A percentile compares a stretch with the other conserved stretches of the same genome.
These are phyloP conservation scores for Sorex fumeus DNA, from an alignment of 2,113 vertebrate species.

Conservation along the genomic window DNA sequence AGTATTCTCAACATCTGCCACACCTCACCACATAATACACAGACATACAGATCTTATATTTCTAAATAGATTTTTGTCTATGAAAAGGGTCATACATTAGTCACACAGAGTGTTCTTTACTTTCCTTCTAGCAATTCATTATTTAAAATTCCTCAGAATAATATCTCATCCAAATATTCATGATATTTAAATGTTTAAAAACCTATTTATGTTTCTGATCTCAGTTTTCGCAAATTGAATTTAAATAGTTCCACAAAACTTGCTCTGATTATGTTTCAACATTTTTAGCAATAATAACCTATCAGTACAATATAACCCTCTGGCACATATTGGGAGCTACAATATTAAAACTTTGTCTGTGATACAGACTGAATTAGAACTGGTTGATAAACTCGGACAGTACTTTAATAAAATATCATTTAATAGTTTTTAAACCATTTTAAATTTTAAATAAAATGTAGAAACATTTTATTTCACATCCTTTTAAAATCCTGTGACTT, in stretches of 20 bases:
- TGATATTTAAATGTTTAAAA: background rate
- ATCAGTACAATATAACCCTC: slow-evolving; percentile 47
- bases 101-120: background rate
- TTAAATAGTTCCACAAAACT: background rate
- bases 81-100: slow-evolving; percentile 41
- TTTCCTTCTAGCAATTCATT: background rate
- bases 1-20: slow-evolving; percentile 37
- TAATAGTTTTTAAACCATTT: slow-evolving; percentile 60
- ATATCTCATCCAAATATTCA: slow-evolving; percentile 40
- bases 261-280: slow-evolving; percentile 37
- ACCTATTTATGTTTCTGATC: background rate
- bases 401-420: slow-evolving; percentile 32
- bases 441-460: background rate
- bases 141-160: slow-evolving; percentile 15
- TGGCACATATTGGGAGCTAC: slow-evolving; percentile 10
- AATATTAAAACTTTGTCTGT: slow-evolving; percentile 45
- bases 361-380: slow-evolving; percentile 45
- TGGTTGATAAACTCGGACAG: slow-evolving; percentile 29
- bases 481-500: slow-evolving; percentile 8
- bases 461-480: slow-evolving; percentile 42
- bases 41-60: background rate
- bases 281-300: slow-evolving; percentile 52
- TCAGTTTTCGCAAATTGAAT: background rate
- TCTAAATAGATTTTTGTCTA: background rate
- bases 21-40: rapidly evolving